These are phyloP conservation scores for Melanotaenia boesemani DNA, from an alignment of 2,797 vertebrate genomes.

Conservation along the genomic window DNA sequence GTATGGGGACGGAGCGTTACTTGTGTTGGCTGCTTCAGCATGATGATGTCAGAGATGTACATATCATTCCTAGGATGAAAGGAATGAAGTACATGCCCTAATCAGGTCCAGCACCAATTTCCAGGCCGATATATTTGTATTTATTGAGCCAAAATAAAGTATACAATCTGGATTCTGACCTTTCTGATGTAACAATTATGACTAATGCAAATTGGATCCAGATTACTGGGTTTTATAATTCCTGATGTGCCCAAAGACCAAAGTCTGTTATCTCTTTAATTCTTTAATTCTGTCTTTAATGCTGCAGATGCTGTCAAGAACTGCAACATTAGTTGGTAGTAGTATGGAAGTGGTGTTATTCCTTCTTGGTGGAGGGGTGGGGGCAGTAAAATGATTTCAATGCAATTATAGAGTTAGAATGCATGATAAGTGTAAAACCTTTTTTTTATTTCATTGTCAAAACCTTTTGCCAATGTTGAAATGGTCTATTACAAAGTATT, in stretches of 20 bases:
- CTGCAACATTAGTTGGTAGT: not conserved
- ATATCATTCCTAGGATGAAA: constrained; percentile 87
- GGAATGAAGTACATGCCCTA: constrained; percentile 84
- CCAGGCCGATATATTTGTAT: constrained; percentile 16
- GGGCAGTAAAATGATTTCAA: not conserved
- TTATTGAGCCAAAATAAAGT: constrained; percentile 9
- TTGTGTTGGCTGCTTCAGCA: constrained; percentile 86
- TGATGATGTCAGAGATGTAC: constrained; percentile 83
- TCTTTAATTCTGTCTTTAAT: no score
- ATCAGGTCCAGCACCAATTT: constrained; percentile 18
- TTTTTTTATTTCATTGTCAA: no score
- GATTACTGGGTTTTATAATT: not conserved
- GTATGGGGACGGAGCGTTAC: constrained; percentile 86
- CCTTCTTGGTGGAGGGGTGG: not conserved
- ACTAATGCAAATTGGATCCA: not conserved
- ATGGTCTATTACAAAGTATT: not conserved
- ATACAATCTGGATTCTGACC: not conserved
- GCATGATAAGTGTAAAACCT: not conserved
- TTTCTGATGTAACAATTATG: constrained; percentile 9
- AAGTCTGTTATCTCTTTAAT: not conserved
- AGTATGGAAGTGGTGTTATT: not conserved
- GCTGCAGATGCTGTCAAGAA: not conserved
- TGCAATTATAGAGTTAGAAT: not conserved
- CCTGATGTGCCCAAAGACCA: not conserved
- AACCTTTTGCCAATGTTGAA: not conserved